Base-by-base conservation (phyloP, 2,888 invertebrate species). In the Pseudococcus longispinus region DNA sequence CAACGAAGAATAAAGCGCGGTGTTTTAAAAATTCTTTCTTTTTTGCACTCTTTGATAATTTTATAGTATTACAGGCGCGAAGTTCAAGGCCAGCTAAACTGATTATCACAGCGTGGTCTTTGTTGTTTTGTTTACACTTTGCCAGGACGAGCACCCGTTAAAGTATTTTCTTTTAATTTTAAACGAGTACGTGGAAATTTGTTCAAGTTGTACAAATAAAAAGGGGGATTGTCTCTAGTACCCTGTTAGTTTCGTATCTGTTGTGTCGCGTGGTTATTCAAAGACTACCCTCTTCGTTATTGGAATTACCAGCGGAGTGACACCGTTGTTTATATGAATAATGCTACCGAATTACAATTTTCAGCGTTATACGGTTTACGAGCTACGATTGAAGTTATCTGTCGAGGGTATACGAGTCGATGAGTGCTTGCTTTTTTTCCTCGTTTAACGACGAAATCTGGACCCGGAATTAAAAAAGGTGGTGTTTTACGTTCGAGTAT, bases 81-180 rank as follows among this genome's bases (percentile, higher is more conserved):
- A 70, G 70, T 70, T 70, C 70, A 70, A 70, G 70, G 70, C 70
- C 70, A 20, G 70, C 26, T 70, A 70, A 70, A 70, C 29, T 70
- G 70, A 70, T 70, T 70, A 70, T 70, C 15, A 29, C 29, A 18
- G 29, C 29, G 29, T 60, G 29, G 70, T 70, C 70, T 70, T 70
- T 60, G n/a, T 70, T 70, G 70, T 70, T 29, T 32, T 70, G 70
- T 70, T 70, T 70, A 70, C 70, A 32, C 15, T 70, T 60, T 6
- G 23, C 60, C 29, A 70, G 4, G 15, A 65, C 13, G 15, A 20
- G 60, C 11, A n/a, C 77, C 42, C 42, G 77, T 42, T 37, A 42
- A 80, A 42, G 77, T 80, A 80, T 80, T 80, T 80, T 80, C 77
- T 80, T 80, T 80, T 80, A 37, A 80, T 80, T 80, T 77, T 23